A percentile compares a stretch with the other conserved stretches of the same genome.
Evolutionary conservation across 37 sponge, comb jelly and placozoan genomes (phyloP).

Genomic region (Lycopodina hypogea): DNA sequence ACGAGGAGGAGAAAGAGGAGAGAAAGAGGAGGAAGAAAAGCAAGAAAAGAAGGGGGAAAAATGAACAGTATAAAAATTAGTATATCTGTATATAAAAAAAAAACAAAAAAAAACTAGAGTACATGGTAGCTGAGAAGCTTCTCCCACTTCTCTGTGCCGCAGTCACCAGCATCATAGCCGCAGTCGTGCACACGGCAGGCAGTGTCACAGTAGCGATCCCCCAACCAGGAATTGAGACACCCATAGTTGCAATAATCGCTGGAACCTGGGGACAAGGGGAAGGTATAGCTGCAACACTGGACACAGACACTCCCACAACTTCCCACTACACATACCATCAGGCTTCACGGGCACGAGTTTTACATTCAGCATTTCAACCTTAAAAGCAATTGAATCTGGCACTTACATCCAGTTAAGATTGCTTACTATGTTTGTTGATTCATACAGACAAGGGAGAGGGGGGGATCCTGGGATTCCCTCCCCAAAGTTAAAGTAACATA

Average conservation of each 20-base stretch:
- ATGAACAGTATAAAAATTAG: neutral
- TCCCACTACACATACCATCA: too few species aligned
- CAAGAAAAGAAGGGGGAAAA: neutral
- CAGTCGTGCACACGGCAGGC: conserved; percentile 84
- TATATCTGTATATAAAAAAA: neutral
- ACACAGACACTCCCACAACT: too few species aligned
- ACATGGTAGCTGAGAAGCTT: conserved; percentile 25
- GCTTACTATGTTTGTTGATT: too few species aligned
- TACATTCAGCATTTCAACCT: too few species aligned
- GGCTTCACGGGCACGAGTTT: too few species aligned
- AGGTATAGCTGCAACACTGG: too few species aligned
- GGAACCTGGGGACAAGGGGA: neutral
- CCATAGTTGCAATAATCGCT: conserved; percentile 70
- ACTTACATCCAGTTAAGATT: too few species aligned
- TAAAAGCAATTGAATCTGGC: too few species aligned
- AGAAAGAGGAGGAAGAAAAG: too few species aligned
- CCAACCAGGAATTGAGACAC: conserved; percentile 91
- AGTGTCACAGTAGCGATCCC: conserved; percentile 96
- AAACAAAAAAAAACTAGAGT: neutral
- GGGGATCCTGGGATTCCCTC: too few species aligned
- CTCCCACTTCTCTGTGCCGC: conserved; percentile 69
- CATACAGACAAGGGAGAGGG: too few species aligned
- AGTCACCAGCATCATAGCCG: conserved; percentile 98
- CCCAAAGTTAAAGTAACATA: too few species aligned
- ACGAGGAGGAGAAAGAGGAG: neutral